phyloP scores from a whole-genome alignment of 1,140 invertebrate species.

The Neoseiulus cucumeris region DNA sequence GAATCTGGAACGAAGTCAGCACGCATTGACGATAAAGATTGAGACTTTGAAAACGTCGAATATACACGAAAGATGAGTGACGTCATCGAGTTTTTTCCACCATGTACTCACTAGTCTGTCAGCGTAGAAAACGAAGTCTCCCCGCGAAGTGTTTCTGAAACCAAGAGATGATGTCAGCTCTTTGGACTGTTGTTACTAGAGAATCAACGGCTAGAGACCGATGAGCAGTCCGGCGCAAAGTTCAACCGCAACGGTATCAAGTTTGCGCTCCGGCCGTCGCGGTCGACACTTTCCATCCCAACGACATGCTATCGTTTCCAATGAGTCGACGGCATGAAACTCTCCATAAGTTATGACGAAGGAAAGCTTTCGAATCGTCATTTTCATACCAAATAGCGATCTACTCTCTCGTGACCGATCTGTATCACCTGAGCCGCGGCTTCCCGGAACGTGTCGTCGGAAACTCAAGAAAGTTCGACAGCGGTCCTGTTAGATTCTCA shows the following conservation, averaged over 20 bases:
- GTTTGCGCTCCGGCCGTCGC: background rate
- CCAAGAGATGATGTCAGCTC: slow-evolving; percentile 19
- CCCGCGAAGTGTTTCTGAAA: slow-evolving; percentile 66
- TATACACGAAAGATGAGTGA: too few relatives aligned
- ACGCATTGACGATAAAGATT: too few relatives aligned
- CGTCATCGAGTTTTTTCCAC: too few relatives aligned
- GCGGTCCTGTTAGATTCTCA: too few relatives aligned
- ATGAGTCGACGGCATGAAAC: background rate
- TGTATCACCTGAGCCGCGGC: background rate
- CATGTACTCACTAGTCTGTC: slow-evolving; percentile 51
- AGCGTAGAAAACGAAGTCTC: slow-evolving; percentile 96
- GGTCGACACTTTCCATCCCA: slow-evolving; percentile 1
- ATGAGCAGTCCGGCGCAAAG: slow-evolving; percentile 2
- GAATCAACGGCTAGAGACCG: too few relatives aligned
- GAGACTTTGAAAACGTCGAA: too few relatives aligned
- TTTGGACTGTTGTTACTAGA: too few relatives aligned
- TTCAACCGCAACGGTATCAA: background rate
- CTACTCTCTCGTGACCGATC: too few relatives aligned
- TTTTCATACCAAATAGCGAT: too few relatives aligned
- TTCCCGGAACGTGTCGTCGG: background rate
- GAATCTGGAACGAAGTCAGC: slow-evolving; percentile 38
- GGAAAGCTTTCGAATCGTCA: too few relatives aligned
- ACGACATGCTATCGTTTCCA: background rate
- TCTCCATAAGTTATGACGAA: too few relatives aligned
- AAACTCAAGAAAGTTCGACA: background rate